Evolutionary conservation across 92 coral and sea anemone species (phyloP).

Genomic region (Nematostella vectensis): DNA sequence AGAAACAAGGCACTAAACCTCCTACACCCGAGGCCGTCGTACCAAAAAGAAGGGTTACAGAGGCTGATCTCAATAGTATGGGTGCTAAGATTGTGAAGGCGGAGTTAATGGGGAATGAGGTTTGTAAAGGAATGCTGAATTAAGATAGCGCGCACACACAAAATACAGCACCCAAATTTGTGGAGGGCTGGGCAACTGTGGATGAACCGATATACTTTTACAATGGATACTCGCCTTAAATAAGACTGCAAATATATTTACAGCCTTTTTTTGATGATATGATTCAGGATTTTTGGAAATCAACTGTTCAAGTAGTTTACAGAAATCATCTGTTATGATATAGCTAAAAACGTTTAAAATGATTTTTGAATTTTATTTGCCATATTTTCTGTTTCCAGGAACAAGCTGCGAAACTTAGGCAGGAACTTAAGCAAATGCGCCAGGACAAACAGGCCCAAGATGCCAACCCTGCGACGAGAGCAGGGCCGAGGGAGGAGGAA

Average conservation of each 20-base stretch:
- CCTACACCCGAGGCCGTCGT: slow-evolving; percentile 18
- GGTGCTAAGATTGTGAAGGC: slow-evolving; percentile 93
- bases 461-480: not conserved
- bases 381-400: no score
- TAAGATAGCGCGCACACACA: no score
- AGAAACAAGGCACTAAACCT: slow-evolving; percentile 10
- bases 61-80: slow-evolving; percentile 84
- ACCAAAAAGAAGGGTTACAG: slow-evolving; percentile 67
- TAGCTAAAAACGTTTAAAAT: no score
- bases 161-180: no score
- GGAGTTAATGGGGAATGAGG: slow-evolving; percentile 95
- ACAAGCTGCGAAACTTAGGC: slow-evolving; percentile 62
- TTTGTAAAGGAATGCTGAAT: no score
- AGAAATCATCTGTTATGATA: no score
- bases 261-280: no score
- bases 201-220: not conserved
- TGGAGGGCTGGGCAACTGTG: not conserved
- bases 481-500: slow-evolving; percentile 38
- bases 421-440: slow-evolving; percentile 72
- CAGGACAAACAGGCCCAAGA: slow-evolving; percentile 72
- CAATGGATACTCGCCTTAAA: not conserved
- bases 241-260: not conserved
- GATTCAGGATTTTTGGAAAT: no score
- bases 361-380: no score
- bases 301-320: no score